Evolutionary conservation across 2,113 vertebrate species (phyloP).

Genomic region (Lanius ludovicianus): DNA sequence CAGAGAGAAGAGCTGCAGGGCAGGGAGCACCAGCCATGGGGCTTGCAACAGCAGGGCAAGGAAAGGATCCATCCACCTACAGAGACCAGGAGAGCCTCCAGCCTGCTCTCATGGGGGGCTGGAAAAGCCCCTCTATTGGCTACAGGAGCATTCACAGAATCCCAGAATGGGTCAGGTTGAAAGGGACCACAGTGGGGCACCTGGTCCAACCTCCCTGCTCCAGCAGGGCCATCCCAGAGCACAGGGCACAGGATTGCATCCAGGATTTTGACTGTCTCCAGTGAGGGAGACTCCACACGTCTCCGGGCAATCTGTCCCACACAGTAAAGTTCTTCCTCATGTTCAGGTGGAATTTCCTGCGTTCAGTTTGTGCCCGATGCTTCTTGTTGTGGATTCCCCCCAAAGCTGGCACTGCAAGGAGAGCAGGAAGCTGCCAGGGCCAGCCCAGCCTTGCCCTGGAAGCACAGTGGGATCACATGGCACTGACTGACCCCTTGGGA

Average conservation of each 20-base stretch:
- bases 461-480: not conserved
- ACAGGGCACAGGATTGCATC: not conserved
- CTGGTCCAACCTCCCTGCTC: not conserved
- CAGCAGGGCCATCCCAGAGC: not conserved
- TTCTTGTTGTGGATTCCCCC: rapidly evolving
- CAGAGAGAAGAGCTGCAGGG: not conserved
- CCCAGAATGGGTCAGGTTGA: not conserved
- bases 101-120: not conserved
- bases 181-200: not conserved
- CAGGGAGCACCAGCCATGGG: not conserved
- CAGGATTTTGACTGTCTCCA: not conserved
- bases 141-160: not conserved
- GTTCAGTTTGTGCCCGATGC: not conserved
- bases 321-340: not conserved
- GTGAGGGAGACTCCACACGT: not conserved
- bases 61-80: not conserved
- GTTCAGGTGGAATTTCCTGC: not conserved
- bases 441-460: not conserved
- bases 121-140: not conserved
- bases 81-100: not conserved
- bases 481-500: not conserved
- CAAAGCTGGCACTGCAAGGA: not conserved
- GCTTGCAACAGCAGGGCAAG: not conserved
- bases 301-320: not conserved
- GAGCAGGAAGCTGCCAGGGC: not conserved